phyloP scores from a whole-genome alignment of 2,797 vertebrate genomes.

The Alectoris magna region DNA sequence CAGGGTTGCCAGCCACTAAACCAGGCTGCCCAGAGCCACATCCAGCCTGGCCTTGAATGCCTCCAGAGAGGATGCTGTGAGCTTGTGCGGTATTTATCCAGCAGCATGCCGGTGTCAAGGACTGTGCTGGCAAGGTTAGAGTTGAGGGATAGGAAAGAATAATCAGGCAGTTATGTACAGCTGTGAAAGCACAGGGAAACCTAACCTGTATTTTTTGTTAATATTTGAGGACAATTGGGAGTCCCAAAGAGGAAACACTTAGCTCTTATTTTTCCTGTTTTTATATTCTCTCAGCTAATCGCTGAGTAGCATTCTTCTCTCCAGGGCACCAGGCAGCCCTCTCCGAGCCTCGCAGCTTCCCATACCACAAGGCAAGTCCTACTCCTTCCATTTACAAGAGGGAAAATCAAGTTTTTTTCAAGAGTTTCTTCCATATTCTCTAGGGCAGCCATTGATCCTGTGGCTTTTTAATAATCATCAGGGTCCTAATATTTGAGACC shows the following conservation, averaged over 20 bases:
- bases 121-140: background rate
- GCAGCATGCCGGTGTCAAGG: background rate
- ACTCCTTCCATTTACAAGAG: background rate
- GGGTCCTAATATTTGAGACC: background rate
- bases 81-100: background rate
- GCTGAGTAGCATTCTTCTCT: background rate
- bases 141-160: background rate
- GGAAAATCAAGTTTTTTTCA: background rate
- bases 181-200: constrained; percentile 50
- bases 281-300: constrained; percentile 29
- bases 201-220: constrained; percentile 2
- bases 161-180: background rate
- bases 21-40: too few relatives aligned
- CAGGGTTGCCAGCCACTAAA: too few relatives aligned
- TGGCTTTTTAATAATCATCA: background rate
- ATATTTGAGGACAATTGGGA: constrained; percentile 24
- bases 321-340: background rate
- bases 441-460: background rate
- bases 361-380: background rate
- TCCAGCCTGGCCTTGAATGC: too few relatives aligned
- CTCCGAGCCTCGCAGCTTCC: background rate
- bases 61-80: background rate
- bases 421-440: background rate
- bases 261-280: constrained; percentile 60
- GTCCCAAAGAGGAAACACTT: constrained; percentile 46